Percentiles rank a stretch among this genome's conserved stretches.
phyloP scores from a whole-genome alignment of 1,140 invertebrate species.

The Saccostrea echinata region DNA sequence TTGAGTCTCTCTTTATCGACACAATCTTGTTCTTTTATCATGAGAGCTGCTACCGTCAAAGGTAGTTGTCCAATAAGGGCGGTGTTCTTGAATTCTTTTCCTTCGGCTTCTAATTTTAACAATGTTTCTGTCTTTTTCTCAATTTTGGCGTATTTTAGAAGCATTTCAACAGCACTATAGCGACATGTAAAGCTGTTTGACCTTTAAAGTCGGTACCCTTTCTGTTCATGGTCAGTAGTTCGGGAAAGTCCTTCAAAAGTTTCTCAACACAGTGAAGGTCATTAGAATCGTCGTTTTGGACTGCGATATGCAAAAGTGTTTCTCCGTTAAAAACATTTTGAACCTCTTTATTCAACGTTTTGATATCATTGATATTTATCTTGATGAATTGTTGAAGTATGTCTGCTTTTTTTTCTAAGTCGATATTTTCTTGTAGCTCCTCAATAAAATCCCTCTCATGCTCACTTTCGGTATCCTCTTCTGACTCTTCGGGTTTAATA shows the following conservation, averaged over 20 bases:
- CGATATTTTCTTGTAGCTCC: neutral
- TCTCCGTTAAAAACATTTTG: constrained; percentile 48
- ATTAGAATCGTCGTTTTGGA: constrained; percentile 47
- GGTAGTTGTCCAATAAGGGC: constrained; percentile 69
- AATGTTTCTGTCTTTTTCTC: constrained; percentile 21
- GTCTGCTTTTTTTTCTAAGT: neutral
- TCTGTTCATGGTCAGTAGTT: constrained; percentile 50
- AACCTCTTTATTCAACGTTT: neutral
- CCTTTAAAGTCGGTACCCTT: constrained; percentile 63
- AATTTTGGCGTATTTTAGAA: constrained; percentile 41
- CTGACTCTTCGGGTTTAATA: neutral
- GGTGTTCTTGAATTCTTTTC: constrained; percentile 63
- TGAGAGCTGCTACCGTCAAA: constrained; percentile 66
- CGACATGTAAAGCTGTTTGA: constrained; percentile 67
- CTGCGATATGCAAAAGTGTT: constrained; percentile 57
- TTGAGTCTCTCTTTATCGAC: too few species aligned
- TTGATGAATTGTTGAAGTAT: neutral
- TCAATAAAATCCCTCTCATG: neutral
- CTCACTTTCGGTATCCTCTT: neutral
- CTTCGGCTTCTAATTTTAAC: constrained; percentile 48
- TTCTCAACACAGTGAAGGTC: neutral
- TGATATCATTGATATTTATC: neutral
- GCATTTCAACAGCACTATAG: constrained; percentile 57
- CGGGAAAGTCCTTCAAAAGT: neutral
- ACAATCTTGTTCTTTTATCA: constrained; percentile 55